phyloP scores from a whole-genome alignment of 1,140 invertebrate genomes.

The Polypedilum pembai region DNA sequence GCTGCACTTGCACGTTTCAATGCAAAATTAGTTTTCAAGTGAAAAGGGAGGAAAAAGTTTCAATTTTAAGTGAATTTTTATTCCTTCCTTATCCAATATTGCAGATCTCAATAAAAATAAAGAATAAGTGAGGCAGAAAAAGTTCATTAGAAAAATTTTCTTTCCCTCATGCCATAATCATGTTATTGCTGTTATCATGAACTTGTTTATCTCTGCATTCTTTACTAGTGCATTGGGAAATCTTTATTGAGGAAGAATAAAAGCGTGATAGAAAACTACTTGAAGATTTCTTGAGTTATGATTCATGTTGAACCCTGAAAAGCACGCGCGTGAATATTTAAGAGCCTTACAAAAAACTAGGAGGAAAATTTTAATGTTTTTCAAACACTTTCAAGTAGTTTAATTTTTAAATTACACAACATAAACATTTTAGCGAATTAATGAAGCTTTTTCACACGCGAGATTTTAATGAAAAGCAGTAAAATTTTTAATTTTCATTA shows the following conservation, averaged over 20 bases:
- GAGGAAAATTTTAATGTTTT: not conserved
- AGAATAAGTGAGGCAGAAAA: not conserved
- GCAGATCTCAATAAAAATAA: slow-evolving; percentile 13
- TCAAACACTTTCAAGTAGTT: not conserved
- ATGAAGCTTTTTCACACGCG: not conserved
- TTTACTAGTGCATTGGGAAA: not conserved
- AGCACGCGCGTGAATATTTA: too few species aligned
- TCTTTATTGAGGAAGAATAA: not conserved
- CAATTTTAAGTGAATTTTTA: slow-evolving; percentile 24
- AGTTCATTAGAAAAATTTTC: too few species aligned
- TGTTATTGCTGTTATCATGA: not conserved
- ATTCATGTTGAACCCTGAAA: too few species aligned
- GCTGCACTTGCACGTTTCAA: not conserved
- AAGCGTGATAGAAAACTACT: too few species aligned
- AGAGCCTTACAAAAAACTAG: not conserved
- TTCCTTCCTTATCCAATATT: slow-evolving; percentile 11
- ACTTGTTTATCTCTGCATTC: slow-evolving; percentile 9
- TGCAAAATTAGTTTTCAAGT: slow-evolving; percentile 5
- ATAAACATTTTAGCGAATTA: slow-evolving; percentile 10
- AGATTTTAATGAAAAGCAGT: not conserved
- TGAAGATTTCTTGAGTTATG: too few species aligned
- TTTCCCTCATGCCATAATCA: too few species aligned
- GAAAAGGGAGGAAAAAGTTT: not conserved
- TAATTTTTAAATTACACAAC: not conserved
- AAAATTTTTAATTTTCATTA: not conserved